Evolutionary conservation across 2,113 vertebrate species (phyloP), one percentile per base, ranked within the genome.

Genomic region (Rhinolophus ferrumequinum): DNA sequence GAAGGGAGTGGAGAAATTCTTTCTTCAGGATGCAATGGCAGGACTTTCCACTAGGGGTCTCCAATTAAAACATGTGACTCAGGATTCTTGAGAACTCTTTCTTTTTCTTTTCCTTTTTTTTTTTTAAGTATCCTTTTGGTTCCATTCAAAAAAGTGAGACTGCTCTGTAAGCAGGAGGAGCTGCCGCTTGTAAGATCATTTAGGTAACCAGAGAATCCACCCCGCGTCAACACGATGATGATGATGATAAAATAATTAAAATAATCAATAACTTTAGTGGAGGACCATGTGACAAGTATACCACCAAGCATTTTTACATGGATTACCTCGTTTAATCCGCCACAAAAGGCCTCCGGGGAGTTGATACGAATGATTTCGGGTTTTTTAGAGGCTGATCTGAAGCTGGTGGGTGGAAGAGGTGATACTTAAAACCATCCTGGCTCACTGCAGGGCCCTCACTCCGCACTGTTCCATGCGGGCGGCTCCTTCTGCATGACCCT

Each of bases 11-110:
- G 41, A 92, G 83, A 70, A 47, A 81, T 94, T 95, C 52, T 35
- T 80, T 54, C 58, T 79, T 58, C 52, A 0, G 5, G 41, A 24
- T 97, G 96, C 96, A 93, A 33, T 70, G 52, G 52, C 73, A 14
- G 5, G 41, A 64, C 56, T 77, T 69, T 80, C 97, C 97, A 97
- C 96, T 94, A 30, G 95, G 93, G 80, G 96, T 96, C 97, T 96
- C 96, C 62, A 8, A 89, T 33, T 19, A 52, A 66, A 94, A 66
- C 90, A 18, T 22, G 76, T 35, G 60, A 70, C 93, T 80, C 62
- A 0, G 18, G 66, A 90, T 88, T 83, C 91, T 56, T 50, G n/a
- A 77, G 73, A 80, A 77, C 72, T 44, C 21, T 50, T 35, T 41
- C 28, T 50, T n/a, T 22, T n/a, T 21, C 47, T 50, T 26, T 19